A percentile compares a stretch with the other conserved stretches of the same genome.
phyloP scores from a whole-genome alignment of 1,140 invertebrate species.

The Mizuhopecten yessoensis region DNA sequence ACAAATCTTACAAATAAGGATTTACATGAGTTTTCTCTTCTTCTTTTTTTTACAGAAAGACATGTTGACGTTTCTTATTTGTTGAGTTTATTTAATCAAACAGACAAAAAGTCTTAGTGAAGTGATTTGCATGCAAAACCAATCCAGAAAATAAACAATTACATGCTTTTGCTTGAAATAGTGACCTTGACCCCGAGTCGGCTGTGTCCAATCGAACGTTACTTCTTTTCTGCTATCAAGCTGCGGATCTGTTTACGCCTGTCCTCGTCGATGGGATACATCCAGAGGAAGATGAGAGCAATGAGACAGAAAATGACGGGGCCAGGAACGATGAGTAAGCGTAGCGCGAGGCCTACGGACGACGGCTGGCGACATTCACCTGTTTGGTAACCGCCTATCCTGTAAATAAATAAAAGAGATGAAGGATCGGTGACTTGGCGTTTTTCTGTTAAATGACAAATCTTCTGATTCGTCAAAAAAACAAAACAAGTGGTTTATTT shows the following conservation, averaged over 20 bases:
- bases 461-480: too few relatives aligned
- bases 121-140: too few relatives aligned
- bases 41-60: too few relatives aligned
- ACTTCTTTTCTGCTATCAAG: constrained; percentile 13
- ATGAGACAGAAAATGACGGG: constrained; percentile 74
- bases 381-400: constrained; percentile 76
- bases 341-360: constrained; percentile 75
- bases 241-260: constrained; percentile 59
- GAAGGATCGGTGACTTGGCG: background rate
- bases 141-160: background rate
- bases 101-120: too few relatives aligned
- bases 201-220: constrained; percentile 3
- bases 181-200: background rate
- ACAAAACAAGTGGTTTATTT: too few relatives aligned
- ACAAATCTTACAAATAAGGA: too few relatives aligned
- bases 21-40: too few relatives aligned
- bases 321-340: constrained; percentile 75
- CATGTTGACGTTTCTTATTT: too few relatives aligned
- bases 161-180: background rate
- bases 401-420: constrained; percentile 57
- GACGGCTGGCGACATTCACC: constrained; percentile 76
- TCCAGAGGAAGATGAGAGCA: constrained; percentile 73
- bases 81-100: too few relatives aligned
- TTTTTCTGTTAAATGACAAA: too few relatives aligned
- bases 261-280: constrained; percentile 77